Base-by-base conservation (phyloP, 2,888 invertebrate genomes). In the Toxonevra muliebris region DNA sequence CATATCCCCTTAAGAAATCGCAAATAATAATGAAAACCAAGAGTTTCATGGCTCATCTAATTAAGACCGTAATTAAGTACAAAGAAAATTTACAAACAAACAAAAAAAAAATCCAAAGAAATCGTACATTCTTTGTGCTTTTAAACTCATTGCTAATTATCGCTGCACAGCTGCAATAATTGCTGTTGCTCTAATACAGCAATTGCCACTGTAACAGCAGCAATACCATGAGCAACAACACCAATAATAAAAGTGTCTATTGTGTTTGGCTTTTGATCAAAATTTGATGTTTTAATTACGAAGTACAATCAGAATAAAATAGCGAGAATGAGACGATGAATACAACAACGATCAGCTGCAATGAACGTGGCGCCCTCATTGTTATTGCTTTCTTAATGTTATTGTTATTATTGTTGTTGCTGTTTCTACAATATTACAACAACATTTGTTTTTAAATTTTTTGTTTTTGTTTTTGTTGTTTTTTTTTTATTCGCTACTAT, bases 241-340 rank as follows among this genome's bases (percentile, higher is more conserved):
- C 30, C 30, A 30, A 30, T 7, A 30, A 30, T 30, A 30, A 30
- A 48, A 41, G 45, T 60, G 68, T 67, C 68, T 71, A 43, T 70
- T 69, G 72, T 66, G 71, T 74, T 75, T 80, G 78, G 79, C 77
- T 77, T 76, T 76, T 76, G 75, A 65, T 67, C 70, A 76, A 71
- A 65, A 69, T 57, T 75, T 76, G 74, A 73, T 70, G 73, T 72
- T 72, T 76, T 75, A 76, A 75, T 77, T 73, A 70, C 30, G 30
- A 30, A 73, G 58, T 70, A 65, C 65, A 71, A 61, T 7, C 7
- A 30, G 30, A 30, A 30, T 30, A 30, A 2, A 30, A 30, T 7
- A 30, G 7, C 30, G 30, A 30, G 2, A 48, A 13, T 48, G 15
- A 8, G 15, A 48, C 11, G 60, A 69, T 70, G 74, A 74, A 68